Conservation (phyloP, 2,888 invertebrate genomes). For the Geotrupes spiniger region DNA sequence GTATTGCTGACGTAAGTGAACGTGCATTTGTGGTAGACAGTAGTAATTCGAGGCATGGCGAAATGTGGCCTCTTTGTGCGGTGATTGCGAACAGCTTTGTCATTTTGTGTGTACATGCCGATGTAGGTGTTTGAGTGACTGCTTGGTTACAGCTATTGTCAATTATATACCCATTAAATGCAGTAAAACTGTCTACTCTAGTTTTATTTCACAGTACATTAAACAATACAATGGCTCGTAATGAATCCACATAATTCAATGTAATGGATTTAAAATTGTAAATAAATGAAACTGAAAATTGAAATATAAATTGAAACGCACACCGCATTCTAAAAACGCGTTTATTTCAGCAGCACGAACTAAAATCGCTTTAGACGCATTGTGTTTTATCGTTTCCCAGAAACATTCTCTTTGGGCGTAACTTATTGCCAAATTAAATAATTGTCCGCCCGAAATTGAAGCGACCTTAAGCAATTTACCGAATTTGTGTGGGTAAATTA, state of each 20-base stretch:
- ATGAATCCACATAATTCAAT: constrained; percentile 13
- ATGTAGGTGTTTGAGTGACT: constrained; percentile 16
- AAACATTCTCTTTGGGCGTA: no score
- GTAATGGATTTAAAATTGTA: constrained; percentile 4
- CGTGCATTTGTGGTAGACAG: neutral
- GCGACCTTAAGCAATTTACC: no score
- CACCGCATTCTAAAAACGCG: no score
- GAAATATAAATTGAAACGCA: neutral
- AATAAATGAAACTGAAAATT: constrained; percentile 7
- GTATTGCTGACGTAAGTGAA: neutral
- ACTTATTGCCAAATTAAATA: no score
- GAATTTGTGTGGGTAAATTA: no score
- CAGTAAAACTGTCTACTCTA: constrained; percentile 15
- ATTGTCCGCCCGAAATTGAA: no score
- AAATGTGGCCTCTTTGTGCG: constrained; percentile 8
- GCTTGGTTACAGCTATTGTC: constrained; percentile 19
- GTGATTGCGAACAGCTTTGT: constrained; percentile 10
- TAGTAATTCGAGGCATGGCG: constrained; percentile 1
- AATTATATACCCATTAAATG: constrained; percentile 17
- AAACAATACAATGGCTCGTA: constrained; percentile 18
- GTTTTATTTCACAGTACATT: constrained; percentile 20
- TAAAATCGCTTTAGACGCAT: no score
- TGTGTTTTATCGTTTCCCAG: no score
- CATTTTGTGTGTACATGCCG: constrained; percentile 9
- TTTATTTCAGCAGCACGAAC: no score